Percentiles rank a stretch among this genome's conserved stretches.
These are phyloP conservation scores for Drosophila mauritiana DNA, from an alignment of 1,140 invertebrate species.

Conservation along the genomic window DNA sequence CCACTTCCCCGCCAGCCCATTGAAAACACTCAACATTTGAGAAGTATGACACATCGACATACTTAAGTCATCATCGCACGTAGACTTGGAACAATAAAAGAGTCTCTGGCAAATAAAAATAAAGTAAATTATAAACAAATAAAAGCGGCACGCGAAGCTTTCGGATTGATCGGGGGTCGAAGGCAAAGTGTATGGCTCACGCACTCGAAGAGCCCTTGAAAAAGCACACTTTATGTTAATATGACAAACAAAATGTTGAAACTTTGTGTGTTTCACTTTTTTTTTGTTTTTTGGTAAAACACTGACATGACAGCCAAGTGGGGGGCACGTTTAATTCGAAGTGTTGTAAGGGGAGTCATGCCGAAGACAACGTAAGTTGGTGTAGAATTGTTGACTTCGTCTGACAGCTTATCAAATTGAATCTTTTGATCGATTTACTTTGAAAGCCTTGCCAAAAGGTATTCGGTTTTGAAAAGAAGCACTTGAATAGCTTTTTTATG, in stretches of 20 bases:
- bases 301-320: conserved; percentile 20
- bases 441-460: conserved; percentile 31
- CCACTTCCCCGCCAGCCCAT: background rate
- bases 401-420: conserved; percentile 26
- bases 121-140: conserved; percentile 57
- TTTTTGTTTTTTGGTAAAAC: conserved; percentile 1
- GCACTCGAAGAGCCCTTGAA: conserved; percentile 52
- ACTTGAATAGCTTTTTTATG: conserved; percentile 5
- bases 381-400: conserved; percentile 18
- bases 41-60: conserved; percentile 41
- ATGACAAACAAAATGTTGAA: conserved; percentile 64
- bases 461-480: background rate
- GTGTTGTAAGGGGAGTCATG: background rate
- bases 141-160: conserved; percentile 56
- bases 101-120: conserved; percentile 24
- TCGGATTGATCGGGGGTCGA: conserved; percentile 17
- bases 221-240: conserved; percentile 65
- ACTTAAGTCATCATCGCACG: conserved; percentile 29
- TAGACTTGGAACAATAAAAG: conserved; percentile 57
- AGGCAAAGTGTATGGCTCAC: conserved; percentile 25
- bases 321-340: conserved; percentile 10
- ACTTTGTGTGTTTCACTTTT: conserved; percentile 6
- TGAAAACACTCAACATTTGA: conserved; percentile 27
- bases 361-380: background rate
- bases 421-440: conserved; percentile 29